Base-by-base conservation (phyloP, 2,797 vertebrate species). In the Acipenser transmontanus region DNA sequence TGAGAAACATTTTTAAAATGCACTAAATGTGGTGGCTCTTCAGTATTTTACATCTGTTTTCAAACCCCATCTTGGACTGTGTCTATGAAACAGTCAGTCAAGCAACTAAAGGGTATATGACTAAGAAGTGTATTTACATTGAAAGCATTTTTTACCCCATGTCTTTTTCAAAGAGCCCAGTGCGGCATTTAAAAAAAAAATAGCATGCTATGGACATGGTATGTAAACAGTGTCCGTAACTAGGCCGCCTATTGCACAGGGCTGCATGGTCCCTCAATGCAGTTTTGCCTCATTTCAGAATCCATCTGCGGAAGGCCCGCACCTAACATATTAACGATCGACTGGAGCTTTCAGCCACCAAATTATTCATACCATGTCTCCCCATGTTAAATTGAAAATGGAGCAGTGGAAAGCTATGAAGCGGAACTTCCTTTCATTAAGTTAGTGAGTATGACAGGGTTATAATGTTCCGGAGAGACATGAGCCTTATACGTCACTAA, bases 381-480 rank as follows among this genome's bases (percentile, higher is more conserved):
- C 74, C 81, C 72, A 81, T 77, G 81, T 83, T 82, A 81, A 83
- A 78, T 80, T 80, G 71, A 83, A 81, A 84, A 82, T 84, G 80
- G 50, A 80, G 67, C 77, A 79, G 68, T 67, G 71, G 67, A 73
- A 71, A 77, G 71, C 78, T 84, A 76, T 79, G 82, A 81, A 90
- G 78, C 73, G 6, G 72, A 74, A 74, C 81, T 82, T 87, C 69
- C 68, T 81, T 82, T 85, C 70, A 69, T 75, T 76, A 77, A 82
- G 82, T 90, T 91, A 79, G 75, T 71, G 75, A 81, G 75, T 82
- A 70, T 78, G 89, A 90, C 76, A 81, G 77, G 80, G 79, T 89
- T 90, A 85, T 86, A 85, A 89, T 82, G 81, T 85, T 84, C 85
- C 80, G 47, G 1, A 72, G 73, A 64, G 82, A 79, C 79, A 79